Evolutionary conservation across 2,797 vertebrate species (phyloP), one percentile per base, ranked within the genome.

Genomic region (Hyperoplus immaculatus): DNA sequence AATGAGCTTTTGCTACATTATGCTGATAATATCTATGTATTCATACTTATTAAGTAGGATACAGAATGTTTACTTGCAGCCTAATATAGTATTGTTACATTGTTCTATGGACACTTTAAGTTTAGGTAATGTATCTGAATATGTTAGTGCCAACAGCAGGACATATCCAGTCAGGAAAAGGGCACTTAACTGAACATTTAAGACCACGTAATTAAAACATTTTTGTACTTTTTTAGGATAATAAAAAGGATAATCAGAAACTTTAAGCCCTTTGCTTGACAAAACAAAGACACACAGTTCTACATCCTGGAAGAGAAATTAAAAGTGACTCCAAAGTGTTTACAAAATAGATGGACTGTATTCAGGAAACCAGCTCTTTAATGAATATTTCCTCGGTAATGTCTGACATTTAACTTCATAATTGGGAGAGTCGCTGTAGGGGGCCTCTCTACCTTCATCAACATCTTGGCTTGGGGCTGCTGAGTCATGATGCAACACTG

Each of bases 331-430:
- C 49, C 21, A 2, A 11, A 36, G 55, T 85, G 78, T 88, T 86
- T 89, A 76, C 81, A 78, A 80, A 90, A 88, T 64, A 89, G 36
- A 72, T 38, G n/a, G 36, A 70, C 68, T 57, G 15, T 81, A 51
- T 87, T 83, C 80, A 76, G 77, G 73, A 84, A 76, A 85, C 70
- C 50, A 75, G 45, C 53, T 45, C 46, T 75, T 83, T 74, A 63
- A 83, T 88, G 75, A 77, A 86, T 69, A 83, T 50, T 36, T 72
- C 74, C 84, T 68, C 1, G 0, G 45, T 69, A 53, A 72, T 54
- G 67, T 71, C 73, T 82, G 84, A 87, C 85, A 84, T 84, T 87
- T 81, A 73, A 66, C 77, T 53, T 75, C 39, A 67, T 86, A 83
- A 89, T 88, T 76, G 89, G 72, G 55, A 73, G 56, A 58, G 38